These are phyloP conservation scores for Phlogophora meticulosa DNA, from an alignment of 2,888 invertebrate genomes.

Conservation along the genomic window DNA sequence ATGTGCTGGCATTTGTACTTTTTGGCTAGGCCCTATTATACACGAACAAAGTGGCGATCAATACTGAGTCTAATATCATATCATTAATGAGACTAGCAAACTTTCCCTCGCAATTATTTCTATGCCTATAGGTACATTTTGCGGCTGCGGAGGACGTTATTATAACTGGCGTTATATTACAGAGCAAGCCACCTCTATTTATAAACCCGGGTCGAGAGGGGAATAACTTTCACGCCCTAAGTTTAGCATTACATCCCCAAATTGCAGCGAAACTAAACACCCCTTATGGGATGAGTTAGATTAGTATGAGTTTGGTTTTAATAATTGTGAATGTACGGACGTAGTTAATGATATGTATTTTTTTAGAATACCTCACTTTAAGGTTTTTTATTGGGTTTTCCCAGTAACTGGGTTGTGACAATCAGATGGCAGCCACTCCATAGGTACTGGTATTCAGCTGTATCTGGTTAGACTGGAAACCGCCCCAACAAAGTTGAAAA, in stretches of 20 bases:
- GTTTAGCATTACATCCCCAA: constrained; percentile 49
- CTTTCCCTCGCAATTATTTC: constrained; percentile 49
- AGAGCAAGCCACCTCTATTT: constrained; percentile 33
- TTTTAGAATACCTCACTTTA: neutral
- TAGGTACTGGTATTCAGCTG: too few relatives aligned
- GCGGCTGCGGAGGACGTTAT: constrained; percentile 22
- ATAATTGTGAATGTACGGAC: neutral
- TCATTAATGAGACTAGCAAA: constrained; percentile 45
- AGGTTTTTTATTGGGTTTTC: too few relatives aligned
- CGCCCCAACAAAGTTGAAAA: too few relatives aligned
- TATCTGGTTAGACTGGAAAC: too few relatives aligned
- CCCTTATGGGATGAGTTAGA: neutral
- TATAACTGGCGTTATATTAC: constrained; percentile 43
- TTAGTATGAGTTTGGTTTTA: neutral
- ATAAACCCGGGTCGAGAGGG: constrained; percentile 28
- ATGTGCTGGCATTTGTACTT: too few relatives aligned
- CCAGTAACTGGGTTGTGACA: too few relatives aligned
- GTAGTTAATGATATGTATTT: neutral
- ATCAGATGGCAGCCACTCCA: too few relatives aligned
- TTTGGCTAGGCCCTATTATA: too few relatives aligned
- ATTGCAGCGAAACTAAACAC: constrained; percentile 42
- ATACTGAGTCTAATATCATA: constrained; percentile 19
- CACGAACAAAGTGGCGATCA: neutral
- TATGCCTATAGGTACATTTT: constrained; percentile 24
- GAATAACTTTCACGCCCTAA: constrained; percentile 29